These are phyloP conservation scores for Bombus difficillimus DNA, from an alignment of 1,140 invertebrate genomes.

Conservation along the genomic window DNA sequence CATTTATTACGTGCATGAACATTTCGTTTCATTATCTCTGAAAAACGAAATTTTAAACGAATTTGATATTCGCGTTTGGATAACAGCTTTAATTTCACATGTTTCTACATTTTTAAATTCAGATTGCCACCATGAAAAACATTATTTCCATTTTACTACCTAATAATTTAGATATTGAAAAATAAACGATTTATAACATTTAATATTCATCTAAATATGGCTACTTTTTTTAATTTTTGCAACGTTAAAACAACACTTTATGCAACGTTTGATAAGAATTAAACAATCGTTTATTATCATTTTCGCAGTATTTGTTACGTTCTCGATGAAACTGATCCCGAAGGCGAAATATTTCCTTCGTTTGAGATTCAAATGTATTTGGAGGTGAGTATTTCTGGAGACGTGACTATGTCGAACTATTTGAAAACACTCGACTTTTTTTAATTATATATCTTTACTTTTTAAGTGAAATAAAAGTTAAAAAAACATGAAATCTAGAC, in stretches of 20 bases:
- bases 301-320: conserved; percentile 79
- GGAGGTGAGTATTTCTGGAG: conserved; percentile 69
- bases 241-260: background rate
- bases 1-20: too few species aligned
- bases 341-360: conserved; percentile 77
- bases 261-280: background rate
- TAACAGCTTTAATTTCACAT: too few species aligned
- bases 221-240: background rate
- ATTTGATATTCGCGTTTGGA: too few species aligned
- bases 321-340: conserved; percentile 81
- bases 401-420: background rate
- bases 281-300: conserved; percentile 13
- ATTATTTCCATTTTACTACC: background rate
- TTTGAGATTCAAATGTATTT: conserved; percentile 87
- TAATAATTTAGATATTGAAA: background rate
- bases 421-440: background rate
- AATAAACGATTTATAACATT: background rate
- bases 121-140: background rate
- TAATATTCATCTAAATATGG: background rate
- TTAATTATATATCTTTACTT: background rate
- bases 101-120: too few species aligned
- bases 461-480: too few species aligned
- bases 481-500: too few species aligned
- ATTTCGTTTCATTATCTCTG: too few species aligned
- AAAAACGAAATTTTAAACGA: too few species aligned